A percentile compares a stretch with the other conserved stretches of the same genome.
These are phyloP conservation scores for Ascidia mentula DNA, from an alignment of 23 tunicate species.

Conservation along the genomic window DNA sequence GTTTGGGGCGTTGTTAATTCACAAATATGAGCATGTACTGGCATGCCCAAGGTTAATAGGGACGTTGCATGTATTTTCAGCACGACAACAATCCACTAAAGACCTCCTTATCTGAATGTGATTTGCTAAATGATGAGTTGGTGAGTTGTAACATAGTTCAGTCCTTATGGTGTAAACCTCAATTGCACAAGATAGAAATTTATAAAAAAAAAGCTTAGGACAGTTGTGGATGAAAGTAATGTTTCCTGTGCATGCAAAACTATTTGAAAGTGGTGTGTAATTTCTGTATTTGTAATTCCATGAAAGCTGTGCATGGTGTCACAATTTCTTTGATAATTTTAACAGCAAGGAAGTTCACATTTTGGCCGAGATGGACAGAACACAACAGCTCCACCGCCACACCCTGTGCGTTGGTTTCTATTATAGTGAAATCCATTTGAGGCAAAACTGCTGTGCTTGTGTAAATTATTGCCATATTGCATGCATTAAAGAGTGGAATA, in stretches of 20 bases:
- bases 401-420: slow-evolving; percentile 30
- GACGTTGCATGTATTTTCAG: slow-evolving; percentile 14
- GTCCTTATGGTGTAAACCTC: not conserved
- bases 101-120: slow-evolving; percentile 4
- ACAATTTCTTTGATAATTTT: slow-evolving; percentile 1
- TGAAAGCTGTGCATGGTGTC: not conserved
- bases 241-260: too few relatives aligned
- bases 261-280: not conserved
- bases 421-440: too few relatives aligned
- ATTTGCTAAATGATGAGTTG: slow-evolving; percentile 14
- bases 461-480: too few relatives aligned
- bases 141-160: not conserved
- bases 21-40: not conserved
- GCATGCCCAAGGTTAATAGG: not conserved
- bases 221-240: too few relatives aligned
- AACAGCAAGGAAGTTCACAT: not conserved
- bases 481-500: too few relatives aligned
- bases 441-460: too few relatives aligned
- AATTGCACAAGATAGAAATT: not conserved
- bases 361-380: not conserved
- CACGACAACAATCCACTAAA: slow-evolving; percentile 8
- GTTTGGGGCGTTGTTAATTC: not conserved
- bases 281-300: not conserved
- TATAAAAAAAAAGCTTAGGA: too few relatives aligned
- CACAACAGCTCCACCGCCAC: slow-evolving; percentile 20